Evolutionary conservation across 2,888 invertebrate species (phyloP).

Genomic region (Stenchaetothrips biformis): DNA sequence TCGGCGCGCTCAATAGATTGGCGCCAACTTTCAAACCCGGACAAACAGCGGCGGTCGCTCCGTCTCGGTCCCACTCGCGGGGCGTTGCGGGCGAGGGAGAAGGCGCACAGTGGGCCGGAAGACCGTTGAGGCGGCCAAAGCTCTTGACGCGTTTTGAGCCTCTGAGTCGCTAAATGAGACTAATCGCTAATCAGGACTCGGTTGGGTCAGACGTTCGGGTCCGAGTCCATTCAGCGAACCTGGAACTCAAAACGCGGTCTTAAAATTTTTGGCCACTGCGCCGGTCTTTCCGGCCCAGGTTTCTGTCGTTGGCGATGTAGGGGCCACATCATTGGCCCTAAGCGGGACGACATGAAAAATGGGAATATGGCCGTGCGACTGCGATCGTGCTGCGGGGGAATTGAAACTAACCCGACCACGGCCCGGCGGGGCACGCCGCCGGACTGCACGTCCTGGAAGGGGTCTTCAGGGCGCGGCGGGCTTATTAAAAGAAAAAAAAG

Average conservation of each 20-base stretch:
- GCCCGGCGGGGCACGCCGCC: neutral
- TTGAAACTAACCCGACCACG: neutral
- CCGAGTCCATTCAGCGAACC: no score
- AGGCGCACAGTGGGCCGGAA: no score
- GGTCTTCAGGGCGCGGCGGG: neutral
- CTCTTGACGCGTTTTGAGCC: no score
- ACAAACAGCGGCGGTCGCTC: neutral
- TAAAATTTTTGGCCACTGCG: no score
- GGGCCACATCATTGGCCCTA: neutral
- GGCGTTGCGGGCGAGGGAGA: no score
- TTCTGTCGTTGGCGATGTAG: neutral
- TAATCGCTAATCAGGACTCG: no score
- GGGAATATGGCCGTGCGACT: neutral
- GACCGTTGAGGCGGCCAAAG: no score
- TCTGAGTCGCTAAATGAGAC: no score
- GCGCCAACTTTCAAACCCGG: neutral
- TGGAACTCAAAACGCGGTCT: no score
- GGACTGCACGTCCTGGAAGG: neutral
- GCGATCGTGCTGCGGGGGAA: no score
- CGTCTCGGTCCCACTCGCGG: neutral
- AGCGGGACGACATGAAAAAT: neutral
- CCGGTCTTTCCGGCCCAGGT: no score
- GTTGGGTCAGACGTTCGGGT: no score
- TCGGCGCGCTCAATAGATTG: neutral
- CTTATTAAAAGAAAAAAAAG: slow-evolving; percentile 2